phyloP scores from a whole-genome alignment of 2,797 vertebrate genomes.

The Oceanodroma leucorhoa region DNA sequence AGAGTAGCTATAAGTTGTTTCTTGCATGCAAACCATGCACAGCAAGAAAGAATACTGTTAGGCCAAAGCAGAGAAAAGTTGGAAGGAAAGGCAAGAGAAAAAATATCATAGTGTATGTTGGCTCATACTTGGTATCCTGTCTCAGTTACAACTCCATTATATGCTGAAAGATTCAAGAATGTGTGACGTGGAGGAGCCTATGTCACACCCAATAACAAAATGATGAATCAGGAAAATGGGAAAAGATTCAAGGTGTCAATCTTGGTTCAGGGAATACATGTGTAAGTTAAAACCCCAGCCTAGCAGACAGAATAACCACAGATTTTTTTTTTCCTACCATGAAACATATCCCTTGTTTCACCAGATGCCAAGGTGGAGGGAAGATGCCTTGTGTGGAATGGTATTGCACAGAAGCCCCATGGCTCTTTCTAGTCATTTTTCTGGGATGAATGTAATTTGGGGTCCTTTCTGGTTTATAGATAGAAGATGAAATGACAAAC shows the following conservation, averaged over 20 bases:
- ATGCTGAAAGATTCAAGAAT: neutral
- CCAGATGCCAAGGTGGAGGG: neutral
- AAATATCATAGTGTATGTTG: neutral
- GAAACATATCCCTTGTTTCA: neutral
- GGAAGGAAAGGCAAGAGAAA: neutral
- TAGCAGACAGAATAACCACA: neutral
- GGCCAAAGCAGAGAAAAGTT: neutral
- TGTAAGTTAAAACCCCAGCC: neutral
- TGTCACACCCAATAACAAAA: neutral
- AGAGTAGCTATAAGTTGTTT: neutral
- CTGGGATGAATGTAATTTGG: neutral
- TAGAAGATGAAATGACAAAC: neutral
- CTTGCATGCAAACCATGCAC: neutral
- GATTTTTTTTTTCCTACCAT: neutral
- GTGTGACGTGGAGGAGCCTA: neutral
- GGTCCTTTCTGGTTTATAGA: neutral
- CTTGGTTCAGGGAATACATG: neutral
- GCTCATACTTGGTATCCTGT: neutral
- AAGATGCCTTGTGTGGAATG: neutral
- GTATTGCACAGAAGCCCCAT: neutral
- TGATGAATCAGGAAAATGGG: neutral
- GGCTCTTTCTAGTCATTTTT: neutral
- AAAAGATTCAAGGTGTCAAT: neutral
- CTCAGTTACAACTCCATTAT: neutral
- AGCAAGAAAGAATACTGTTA: neutral